Evolutionary conservation across 2,113 vertebrate species (phyloP), one percentile per base, ranked within the genome.

Genomic region (Nyctereutes procyonoides): DNA sequence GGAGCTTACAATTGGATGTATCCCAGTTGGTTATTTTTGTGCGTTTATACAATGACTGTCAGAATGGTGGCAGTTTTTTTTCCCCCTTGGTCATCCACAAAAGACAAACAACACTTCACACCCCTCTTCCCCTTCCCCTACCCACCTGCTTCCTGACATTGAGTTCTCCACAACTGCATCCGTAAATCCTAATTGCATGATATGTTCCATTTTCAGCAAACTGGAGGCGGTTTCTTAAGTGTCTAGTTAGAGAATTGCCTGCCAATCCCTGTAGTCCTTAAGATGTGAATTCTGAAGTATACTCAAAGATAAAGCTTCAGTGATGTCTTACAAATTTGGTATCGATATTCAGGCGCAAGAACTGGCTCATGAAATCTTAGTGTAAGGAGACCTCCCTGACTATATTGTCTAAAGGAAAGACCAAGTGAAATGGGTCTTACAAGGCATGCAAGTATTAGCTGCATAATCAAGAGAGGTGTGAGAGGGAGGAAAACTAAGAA

Each of bases 191-290:
- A 84, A 89, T 94, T 81, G n/a, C 65, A 76, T 14, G 32, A 88
- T 84, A 26, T 84, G 48, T 62, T 87, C 35, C 87, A 93, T 96
- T 95, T 95, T 92, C 51, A 92, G 90, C 58, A 96, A 96, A 84
- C 56, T 88, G n/a, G 56, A 96, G 83, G 79, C 60, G 63, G 16
- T 51, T 69, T 97, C 92, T 89, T 80, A 96, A 81, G 28, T 90
- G 53, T 93, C 79, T 88, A 90, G 48, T 85, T 95, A 95, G 80
- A 95, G 51, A 95, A 95, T n/a, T 53, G 62, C n/a, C 93, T 89
- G 30, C n/a, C 69, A 77, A 69, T 60, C 88, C 30, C 30, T 77
- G 60, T 24, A 90, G 48, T 43, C 80, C 82, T 81, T 86, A 88
- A 82, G n/a, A 74, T 20, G 85, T 22, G 48, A 96, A 88, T 82